These are phyloP conservation scores for Pongo abelii DNA, from an alignment of 2,113 vertebrate species.

Conservation along the genomic window DNA sequence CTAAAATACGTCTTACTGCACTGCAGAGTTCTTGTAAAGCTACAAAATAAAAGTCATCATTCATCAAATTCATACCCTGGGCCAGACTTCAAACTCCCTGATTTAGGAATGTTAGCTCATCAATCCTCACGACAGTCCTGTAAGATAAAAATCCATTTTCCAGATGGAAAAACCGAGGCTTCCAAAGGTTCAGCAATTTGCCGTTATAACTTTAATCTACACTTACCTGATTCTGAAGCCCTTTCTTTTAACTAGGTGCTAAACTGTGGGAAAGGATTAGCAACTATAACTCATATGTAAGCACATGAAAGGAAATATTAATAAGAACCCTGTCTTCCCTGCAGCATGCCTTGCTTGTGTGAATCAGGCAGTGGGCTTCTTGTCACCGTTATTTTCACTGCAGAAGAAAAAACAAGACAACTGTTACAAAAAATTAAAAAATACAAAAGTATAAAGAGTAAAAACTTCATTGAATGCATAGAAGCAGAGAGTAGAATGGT, in stretches of 20 bases:
- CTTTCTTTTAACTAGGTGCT: neutral
- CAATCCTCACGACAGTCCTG: neutral
- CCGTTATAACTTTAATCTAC: neutral
- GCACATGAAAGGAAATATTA: neutral
- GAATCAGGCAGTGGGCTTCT: neutral
- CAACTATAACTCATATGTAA: neutral
- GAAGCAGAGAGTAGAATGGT: neutral
- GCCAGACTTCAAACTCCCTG: neutral
- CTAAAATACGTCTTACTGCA: neutral
- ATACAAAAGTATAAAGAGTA: neutral
- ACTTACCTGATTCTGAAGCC: neutral
- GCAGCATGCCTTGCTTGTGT: neutral
- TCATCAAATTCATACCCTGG: neutral
- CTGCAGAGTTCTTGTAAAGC: neutral
- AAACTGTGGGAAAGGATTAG: neutral
- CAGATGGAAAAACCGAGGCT: neutral
- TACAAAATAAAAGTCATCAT: neutral
- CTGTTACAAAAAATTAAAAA: neutral
- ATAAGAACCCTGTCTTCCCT: neutral
- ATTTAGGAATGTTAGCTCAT: neutral
- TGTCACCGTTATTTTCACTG: neutral
- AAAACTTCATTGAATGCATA: neutral
- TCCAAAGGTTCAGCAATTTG: neutral
- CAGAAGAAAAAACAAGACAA: neutral
- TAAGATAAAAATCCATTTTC: neutral